A percentile compares a stretch with the other conserved stretches of the same genome.
Evolutionary conservation across 2,888 invertebrate species (phyloP).

Genomic region (Folsomia candida): DNA sequence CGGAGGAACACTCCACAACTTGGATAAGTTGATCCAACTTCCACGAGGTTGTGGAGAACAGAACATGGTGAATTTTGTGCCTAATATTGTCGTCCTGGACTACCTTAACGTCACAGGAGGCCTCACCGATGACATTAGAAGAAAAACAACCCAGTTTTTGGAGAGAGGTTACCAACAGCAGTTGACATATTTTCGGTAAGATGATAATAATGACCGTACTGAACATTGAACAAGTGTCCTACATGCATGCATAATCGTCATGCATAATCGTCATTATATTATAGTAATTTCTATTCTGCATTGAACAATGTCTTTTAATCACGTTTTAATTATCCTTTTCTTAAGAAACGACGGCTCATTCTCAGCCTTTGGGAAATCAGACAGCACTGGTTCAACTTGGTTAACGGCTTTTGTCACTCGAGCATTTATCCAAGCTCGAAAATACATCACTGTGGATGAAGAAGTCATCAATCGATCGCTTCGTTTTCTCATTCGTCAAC

Average conservation of each 20-base stretch:
- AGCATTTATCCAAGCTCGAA: constrained; percentile 70
- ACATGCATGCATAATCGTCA: too few relatives aligned
- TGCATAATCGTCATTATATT: too few relatives aligned
- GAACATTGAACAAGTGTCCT: too few relatives aligned
- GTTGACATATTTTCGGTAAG: constrained; percentile 71
- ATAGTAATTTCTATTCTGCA: too few relatives aligned
- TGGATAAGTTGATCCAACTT: constrained; percentile 59
- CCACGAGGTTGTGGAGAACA: constrained; percentile 45
- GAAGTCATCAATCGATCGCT: constrained; percentile 65
- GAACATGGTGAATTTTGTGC: constrained; percentile 43
- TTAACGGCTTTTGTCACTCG: constrained; percentile 80
- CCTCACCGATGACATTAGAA: constrained; percentile 19
- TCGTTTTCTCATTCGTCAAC: constrained; percentile 70
- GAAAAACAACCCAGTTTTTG: constrained; percentile 57
- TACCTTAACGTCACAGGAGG: constrained; percentile 29
- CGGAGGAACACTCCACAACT: constrained; percentile 72
- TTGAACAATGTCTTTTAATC: too few relatives aligned
- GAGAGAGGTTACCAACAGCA: constrained; percentile 88
- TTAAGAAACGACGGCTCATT: constrained; percentile 81
- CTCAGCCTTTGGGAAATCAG: constrained; percentile 73
- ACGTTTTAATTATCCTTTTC: too few relatives aligned
- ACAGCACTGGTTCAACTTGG: constrained; percentile 75
- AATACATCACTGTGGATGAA: constrained; percentile 69
- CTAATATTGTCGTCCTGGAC: constrained; percentile 37
- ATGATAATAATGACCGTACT: too few relatives aligned